Base-by-base conservation (phyloP, 1,140 invertebrate species). In the Drosophila tropicalis region DNA sequence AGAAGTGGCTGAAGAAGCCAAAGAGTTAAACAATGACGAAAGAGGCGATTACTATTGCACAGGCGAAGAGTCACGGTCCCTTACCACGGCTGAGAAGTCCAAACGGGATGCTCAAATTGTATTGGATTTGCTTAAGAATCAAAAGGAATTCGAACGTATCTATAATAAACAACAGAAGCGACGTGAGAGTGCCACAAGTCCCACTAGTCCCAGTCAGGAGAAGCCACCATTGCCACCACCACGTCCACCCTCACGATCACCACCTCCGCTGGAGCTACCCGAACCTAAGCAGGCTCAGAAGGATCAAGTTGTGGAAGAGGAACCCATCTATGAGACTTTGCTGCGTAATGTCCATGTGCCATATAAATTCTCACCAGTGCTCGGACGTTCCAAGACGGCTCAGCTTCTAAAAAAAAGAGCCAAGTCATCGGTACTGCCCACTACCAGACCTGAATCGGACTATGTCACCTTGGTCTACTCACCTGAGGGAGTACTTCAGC, bases 51-150 rank as follows among this genome's bases (percentile, higher is more conserved):
- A 83, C 60, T 70, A 77, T n/a, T 32, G 9, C 7, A 36, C 44
- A 13, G 44, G 68, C 2, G 63, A 41, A n/a, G 57, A 70, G 32
- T 92, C 92, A 91, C 56, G 69, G 1, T 13, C 32, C 0, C 54
- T 85, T 0, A 74, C 86, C 2, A 67, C 81, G 1, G 64, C 67
- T 2, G 80, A 82, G 40, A 90, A 87, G 63, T 72, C 78, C 0
- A 90, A 85, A 58, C 70, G 91, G 7, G 91, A 92, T 77, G 86
- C 90, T 0, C 84, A 92, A 83, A 97, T 98, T 34, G 96, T 97
- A 22, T 95, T 96, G 13, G 96, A 97, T 87, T 93, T 97, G 17
- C 92, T 97, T 1, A 96, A 97, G 94, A 95, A 97, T 81, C 97
- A 96, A 82, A 94, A 96, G 77, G 96, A 97, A 76, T 97, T 97